Evolutionary conservation across 2,113 vertebrate species (phyloP).

Genomic region (Hyla sarda): DNA sequence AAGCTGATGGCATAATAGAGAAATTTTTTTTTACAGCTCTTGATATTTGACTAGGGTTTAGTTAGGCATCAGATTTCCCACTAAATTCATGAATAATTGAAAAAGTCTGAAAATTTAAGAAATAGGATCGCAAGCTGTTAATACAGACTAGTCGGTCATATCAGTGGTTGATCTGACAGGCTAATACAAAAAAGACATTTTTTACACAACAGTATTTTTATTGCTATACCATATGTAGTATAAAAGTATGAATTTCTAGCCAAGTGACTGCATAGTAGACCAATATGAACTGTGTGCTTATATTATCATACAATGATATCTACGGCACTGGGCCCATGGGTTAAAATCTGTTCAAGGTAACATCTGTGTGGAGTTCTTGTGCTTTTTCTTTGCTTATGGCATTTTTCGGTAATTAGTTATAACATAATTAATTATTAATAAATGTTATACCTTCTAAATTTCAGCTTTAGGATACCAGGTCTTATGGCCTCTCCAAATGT

Average conservation of each 20-base stretch:
- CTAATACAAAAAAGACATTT: not conserved
- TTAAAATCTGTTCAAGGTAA: not conserved
- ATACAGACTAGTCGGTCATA: not conserved
- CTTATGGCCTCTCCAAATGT: not conserved
- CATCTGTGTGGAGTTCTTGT: not conserved
- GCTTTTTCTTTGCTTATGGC: not conserved
- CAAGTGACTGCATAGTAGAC: not conserved
- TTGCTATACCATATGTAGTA: not conserved
- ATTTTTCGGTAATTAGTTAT: not conserved
- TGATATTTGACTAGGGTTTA: not conserved
- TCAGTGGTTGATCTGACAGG: not conserved
- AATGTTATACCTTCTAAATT: no score
- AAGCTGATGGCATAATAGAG: not conserved
- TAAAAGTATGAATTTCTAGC: not conserved
- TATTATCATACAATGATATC: not conserved
- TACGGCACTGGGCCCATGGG: not conserved
- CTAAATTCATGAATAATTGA: slow-evolving; percentile 9
- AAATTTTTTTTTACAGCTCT: not conserved
- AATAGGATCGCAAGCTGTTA: not conserved
- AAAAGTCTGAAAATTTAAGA: not conserved
- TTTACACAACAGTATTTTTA: not conserved
- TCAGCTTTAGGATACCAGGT: no score
- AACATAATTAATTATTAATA: not conserved
- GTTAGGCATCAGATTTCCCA: not conserved
- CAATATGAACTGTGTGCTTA: not conserved